Conservation (phyloP, 2,113 vertebrate genomes). For the Calyptommatus sinebrachiatus region DNA sequence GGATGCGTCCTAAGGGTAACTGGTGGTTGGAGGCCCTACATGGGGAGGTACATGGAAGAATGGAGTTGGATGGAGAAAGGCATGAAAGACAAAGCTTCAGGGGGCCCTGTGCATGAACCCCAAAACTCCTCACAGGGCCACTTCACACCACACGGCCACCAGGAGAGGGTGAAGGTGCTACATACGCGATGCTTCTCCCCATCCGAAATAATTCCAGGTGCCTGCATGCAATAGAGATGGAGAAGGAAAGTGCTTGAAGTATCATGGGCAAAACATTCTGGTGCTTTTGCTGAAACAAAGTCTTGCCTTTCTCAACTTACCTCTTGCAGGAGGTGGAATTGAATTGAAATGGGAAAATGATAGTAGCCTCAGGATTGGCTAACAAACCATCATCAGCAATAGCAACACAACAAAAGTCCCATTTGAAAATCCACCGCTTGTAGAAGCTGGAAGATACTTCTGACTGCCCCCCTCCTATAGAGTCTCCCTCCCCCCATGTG, state of each 20-base stretch:
- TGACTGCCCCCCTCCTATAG: not conserved
- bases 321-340: not conserved
- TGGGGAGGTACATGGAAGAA: slow-evolving; percentile 10
- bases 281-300: slow-evolving; percentile 1
- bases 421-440: too few relatives aligned
- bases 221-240: slow-evolving; percentile 84
- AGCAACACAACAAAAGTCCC: too few relatives aligned
- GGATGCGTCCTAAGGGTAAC: rapidly evolving
- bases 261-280: slow-evolving; percentile 57
- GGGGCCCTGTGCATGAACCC: slow-evolving; percentile 69
- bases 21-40: not conserved
- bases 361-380: too few relatives aligned
- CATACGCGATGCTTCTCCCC: slow-evolving; percentile 92
- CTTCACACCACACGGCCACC: slow-evolving; percentile 53
- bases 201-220: slow-evolving; percentile 96
- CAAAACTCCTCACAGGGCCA: slow-evolving; percentile 65
- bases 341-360: slow-evolving; percentile 4
- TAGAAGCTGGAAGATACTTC: not conserved
- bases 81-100: not conserved
- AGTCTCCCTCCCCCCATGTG: not conserved
- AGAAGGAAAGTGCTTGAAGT: slow-evolving; percentile 44
- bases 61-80: slow-evolving; percentile 14
- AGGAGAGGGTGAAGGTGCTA: slow-evolving; percentile 74
- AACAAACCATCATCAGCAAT: too few relatives aligned
- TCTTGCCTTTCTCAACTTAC: not conserved